Evolutionary conservation across 2,797 vertebrate species (phyloP), one percentile per base, ranked within the genome.

Genomic region (Decapterus maruadsi): DNA sequence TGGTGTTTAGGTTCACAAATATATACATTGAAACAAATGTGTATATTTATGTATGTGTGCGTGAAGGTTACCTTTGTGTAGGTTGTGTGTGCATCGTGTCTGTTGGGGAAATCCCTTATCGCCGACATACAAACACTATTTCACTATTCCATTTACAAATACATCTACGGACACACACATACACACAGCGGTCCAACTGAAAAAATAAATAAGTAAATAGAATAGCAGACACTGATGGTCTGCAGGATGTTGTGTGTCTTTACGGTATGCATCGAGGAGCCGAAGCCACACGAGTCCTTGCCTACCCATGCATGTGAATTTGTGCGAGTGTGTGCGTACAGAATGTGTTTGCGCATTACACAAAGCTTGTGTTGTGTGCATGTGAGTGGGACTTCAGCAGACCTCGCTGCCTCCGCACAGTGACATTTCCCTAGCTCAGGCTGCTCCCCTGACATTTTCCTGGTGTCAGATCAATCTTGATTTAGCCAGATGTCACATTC

Each of bases 401-500:
- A 78, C 60, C 78, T 62, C 1, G 19, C 77, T 83, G 84, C 86
- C 71, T 90, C 72, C 43, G 54, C 80, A 75, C 50, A 2, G 68
- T 95, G 95, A 94, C 95, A 95, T 96, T 95, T 95, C 78, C 86
- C 86, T 77, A 72, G 86, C 90, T 88, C 53, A 4, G 83, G 78
- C 81, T 84, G 84, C 88, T 84, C 80, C 80, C 74, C 78, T 95
- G 95, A 95, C 94, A 96, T 96, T 96, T 95, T 85, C 90, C 91
- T 85, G 85, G 94, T 95, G 94, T 94, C 94, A 95, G 89, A 96
- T 96, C 92, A 94, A 94, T 96, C 93, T 94, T 93, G 89, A 93
- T 94, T 94, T 92, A 92, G 82, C 89, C 90, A 83, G 77, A 86
- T 89, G 93, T 95, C 94, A 95, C 91, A 93, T 94, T 80, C 88